Base-by-base conservation (phyloP, 2,888 invertebrate species). In the Exocentrus adspersus region DNA sequence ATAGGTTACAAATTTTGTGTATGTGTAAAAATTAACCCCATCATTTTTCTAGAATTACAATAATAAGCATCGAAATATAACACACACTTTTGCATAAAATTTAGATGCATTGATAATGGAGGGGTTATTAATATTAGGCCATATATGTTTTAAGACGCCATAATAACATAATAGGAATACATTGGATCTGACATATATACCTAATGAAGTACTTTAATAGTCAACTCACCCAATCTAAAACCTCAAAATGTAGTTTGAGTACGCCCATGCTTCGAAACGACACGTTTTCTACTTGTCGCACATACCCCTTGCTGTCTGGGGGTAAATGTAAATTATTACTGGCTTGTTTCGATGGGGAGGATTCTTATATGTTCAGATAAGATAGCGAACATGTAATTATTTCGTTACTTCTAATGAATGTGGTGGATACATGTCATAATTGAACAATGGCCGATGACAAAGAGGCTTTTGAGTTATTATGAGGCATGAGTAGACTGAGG, bases 281-380 rank as follows among this genome's bases (percentile, higher is more conserved):
- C 41, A 52, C 43, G 2, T 7, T 30, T 30, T 30, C 30, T n/a
- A 30, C 10, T 9, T 7, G 28, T 28, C 7, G 30, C 52, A 12
- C n/a, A 12, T 5, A 32, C n/a, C 19, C 24, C 65, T 59, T 16
- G 21, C 46, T 51, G 56, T 51, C 46, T 52, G 60, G 52, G 30
- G 62, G 65, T 56, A 51, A 51, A 63, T 67, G 53, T 52, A 58
- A 67, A 67, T 63, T 64, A 67, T 61, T 63, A 67, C 58, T 61
- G 46, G 59, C 63, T 67, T 67, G 66, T 67, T 64, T 64, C 46
- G 53, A 45, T 45, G 43, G 45, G 53, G 51, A 59, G 54, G 60
- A 51, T 58, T 61, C 54, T 54, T 42, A 67, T 67, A 64, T 61
- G 63, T 67, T 63, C 53, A 28, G 32, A 54, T 45, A 32, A 46